phyloP scores from a whole-genome alignment of 2,888 invertebrate species.

The Aleiodes leptofemur region DNA sequence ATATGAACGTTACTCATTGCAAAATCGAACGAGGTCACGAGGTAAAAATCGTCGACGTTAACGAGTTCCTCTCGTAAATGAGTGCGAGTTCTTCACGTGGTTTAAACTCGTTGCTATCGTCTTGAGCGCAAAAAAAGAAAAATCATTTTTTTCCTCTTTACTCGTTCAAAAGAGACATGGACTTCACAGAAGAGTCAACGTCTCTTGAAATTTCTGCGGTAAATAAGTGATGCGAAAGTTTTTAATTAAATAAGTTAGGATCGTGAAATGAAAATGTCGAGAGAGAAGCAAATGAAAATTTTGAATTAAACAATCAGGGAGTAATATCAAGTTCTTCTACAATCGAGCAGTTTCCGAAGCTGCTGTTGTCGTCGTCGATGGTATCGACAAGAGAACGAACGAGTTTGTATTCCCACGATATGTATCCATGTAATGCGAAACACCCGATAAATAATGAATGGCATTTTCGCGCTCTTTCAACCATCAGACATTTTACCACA shows the following conservation, averaged over 20 bases:
- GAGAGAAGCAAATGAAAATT: background rate
- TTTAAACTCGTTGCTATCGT: background rate
- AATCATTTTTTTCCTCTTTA: background rate
- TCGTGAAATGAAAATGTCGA: background rate
- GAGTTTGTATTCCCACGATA: slow-evolving; percentile 57
- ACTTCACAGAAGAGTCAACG: background rate
- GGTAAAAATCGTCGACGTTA: slow-evolving; percentile 32
- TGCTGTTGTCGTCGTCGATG: slow-evolving; percentile 14
- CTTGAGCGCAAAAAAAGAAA: background rate
- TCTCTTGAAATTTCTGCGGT: background rate
- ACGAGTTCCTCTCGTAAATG: slow-evolving; percentile 16
- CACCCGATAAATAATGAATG: slow-evolving; percentile 64
- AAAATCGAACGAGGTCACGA: slow-evolving; percentile 36
- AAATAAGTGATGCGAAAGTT: slow-evolving; percentile 33
- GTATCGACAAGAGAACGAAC: slow-evolving; percentile 49
- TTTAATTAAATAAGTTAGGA: slow-evolving; percentile 24
- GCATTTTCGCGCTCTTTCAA: slow-evolving; percentile 56
- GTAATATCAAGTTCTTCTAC: slow-evolving; percentile 31
- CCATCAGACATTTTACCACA: slow-evolving; percentile 14
- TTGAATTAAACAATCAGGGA: slow-evolving; percentile 31
- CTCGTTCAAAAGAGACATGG: background rate
- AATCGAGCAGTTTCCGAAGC: slow-evolving; percentile 29
- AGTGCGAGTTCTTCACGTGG: background rate
- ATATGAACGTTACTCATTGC: slow-evolving; percentile 18
- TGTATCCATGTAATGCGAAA: slow-evolving; percentile 51